Base-by-base conservation (phyloP, 2,888 invertebrate species). In the Melanchra persicariae region DNA sequence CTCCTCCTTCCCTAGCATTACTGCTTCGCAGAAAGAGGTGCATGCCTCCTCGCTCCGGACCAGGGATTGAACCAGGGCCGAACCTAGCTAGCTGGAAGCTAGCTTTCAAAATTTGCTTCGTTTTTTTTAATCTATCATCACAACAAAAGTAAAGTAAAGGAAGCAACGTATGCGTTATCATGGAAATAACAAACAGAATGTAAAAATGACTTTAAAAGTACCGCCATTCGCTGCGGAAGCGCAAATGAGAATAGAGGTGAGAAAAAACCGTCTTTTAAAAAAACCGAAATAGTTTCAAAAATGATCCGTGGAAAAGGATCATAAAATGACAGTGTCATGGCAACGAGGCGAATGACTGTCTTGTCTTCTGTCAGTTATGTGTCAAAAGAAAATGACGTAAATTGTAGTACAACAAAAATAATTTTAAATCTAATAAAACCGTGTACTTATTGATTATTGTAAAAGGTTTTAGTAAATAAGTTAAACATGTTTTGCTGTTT, bases 401-500 rank as follows among this genome's bases (percentile, higher is more conserved):
- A 81, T 75, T 61, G 70, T 69, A 81, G 61, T 84, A 75, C 77
- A 82, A 87, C 85, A 87, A 87, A 79, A 86, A 83, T 82, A 85
- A 64, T 74, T 66, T 71, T 37, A 12, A 67, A 61, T 77, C 10
- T 57, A 60, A 61, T 73, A 57, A 74, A 77, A 83, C 81, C 60
- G 70, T 78, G 63, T 85, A n/a, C n/a, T n/a, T n/a, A 85, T 87
- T 84, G 81, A 87, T 87, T 85, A 74, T 55, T 57, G 34, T 61
- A 59, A 67, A 72, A 63, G 63, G 65, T 68, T 79, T 68, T 74
- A 78, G 69, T 74, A 63, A 77, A 62, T 80, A 80, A 72, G 58
- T 64, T 71, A 79, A 92, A 90, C 87, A 97, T 98, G 97, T 98
- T 98, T 96, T 98, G 98, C 94, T 98, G 98, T 94, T 96, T 98